These are phyloP conservation scores for Neosilurus hyrtlii DNA, from an alignment of 2,797 vertebrate genomes.

Conservation along the genomic window DNA sequence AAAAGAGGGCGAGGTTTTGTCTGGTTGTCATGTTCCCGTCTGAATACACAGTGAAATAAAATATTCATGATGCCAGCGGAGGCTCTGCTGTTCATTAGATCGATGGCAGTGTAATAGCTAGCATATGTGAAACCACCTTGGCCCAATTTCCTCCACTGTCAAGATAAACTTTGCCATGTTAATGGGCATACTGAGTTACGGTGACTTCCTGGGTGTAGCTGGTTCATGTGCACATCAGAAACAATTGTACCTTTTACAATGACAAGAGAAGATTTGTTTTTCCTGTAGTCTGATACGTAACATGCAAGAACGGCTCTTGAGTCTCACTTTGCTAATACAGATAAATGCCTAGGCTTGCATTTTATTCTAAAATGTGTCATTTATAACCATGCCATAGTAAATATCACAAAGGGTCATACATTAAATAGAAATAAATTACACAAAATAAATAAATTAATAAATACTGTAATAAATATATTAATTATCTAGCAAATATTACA, in stretches of 20 bases:
- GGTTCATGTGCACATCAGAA: constrained; percentile 25
- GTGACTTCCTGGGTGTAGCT: constrained; percentile 56
- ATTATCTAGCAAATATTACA: neutral
- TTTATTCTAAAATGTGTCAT: neutral
- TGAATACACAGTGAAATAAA: constrained; percentile 64
- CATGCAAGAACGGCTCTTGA: neutral
- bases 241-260: constrained; percentile 9
- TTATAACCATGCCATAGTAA: no score
- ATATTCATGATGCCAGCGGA: constrained; percentile 68
- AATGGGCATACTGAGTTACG: constrained; percentile 67
- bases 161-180: constrained; percentile 63
- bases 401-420: neutral
- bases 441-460: neutral
- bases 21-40: constrained; percentile 54
- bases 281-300: constrained; percentile 1
- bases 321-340: neutral
- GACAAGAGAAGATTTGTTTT: neutral
- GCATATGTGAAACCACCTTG: constrained; percentile 62
- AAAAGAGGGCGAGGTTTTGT: constrained; percentile 53
- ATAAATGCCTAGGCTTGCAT: neutral
- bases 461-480: neutral
- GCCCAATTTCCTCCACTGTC: constrained; percentile 49
- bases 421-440: neutral
- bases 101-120: constrained; percentile 69
- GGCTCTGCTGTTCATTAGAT: constrained; percentile 62